Evolutionary conservation across 2,888 invertebrate genomes (phyloP).

Genomic region (Coecobrya sp.): DNA sequence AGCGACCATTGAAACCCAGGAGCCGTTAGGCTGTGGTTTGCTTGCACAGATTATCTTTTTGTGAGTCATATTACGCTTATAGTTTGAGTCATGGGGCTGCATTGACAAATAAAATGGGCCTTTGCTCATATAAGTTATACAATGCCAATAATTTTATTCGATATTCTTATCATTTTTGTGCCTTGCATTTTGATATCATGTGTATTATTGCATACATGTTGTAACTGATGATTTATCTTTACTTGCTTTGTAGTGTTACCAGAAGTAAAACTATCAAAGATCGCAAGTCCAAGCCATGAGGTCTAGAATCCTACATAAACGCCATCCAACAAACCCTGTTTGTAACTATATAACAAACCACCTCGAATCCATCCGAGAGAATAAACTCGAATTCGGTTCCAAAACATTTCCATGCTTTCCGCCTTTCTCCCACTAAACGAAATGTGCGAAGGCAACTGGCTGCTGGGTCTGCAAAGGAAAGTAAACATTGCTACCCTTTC

Average conservation of each 20-base stretch:
- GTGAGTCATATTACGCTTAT: constrained; percentile 27
- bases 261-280: too few relatives aligned
- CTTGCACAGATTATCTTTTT: constrained; percentile 45
- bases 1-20: not conserved
- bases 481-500: not conserved
- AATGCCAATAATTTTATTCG: too few relatives aligned
- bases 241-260: too few relatives aligned
- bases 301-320: not conserved
- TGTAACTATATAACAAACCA: not conserved
- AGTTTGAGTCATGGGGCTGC: not conserved
- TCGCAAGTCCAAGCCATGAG: too few relatives aligned
- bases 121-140: not conserved
- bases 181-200: too few relatives aligned
- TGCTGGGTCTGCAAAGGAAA: constrained; percentile 18
- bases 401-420: constrained; percentile 59
- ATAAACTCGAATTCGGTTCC: constrained; percentile 56
- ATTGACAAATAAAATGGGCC: not conserved
- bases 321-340: constrained; percentile 6
- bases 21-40: not conserved
- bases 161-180: too few relatives aligned
- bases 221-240: too few relatives aligned
- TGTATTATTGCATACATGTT: too few relatives aligned
- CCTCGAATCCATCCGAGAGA: not conserved
- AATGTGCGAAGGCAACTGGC: not conserved
- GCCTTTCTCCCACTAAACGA: not conserved